These are phyloP conservation scores for Boleophthalmus pectinirostris DNA, from an alignment of 2,113 vertebrate genomes.

Conservation along the genomic window DNA sequence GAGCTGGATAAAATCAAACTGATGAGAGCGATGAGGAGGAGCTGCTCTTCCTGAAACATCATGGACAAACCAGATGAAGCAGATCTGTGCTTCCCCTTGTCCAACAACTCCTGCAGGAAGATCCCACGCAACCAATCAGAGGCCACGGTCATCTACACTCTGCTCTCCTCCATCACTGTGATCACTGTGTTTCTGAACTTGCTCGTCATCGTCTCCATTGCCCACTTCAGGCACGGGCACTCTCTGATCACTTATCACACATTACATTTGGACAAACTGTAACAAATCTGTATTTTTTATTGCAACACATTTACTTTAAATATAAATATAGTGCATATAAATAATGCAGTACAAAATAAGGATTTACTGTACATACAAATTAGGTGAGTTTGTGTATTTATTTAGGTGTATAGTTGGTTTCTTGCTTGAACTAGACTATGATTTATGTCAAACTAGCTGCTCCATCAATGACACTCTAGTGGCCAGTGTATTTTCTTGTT, in stretches of 20 bases:
- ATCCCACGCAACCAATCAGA: constrained; percentile 5
- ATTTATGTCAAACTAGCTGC: too few relatives aligned
- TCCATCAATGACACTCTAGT: too few relatives aligned
- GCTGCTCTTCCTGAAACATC: neutral
- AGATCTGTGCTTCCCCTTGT: constrained; percentile 50
- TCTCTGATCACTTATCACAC: neutral
- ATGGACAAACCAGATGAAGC: constrained; percentile 18
- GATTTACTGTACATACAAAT: too few relatives aligned
- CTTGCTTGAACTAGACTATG: too few relatives aligned
- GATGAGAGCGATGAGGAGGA: neutral
- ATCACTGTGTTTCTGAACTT: constrained; percentile 52
- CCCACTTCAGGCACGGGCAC: constrained; percentile 60
- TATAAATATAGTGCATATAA: too few relatives aligned
- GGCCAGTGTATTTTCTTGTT: too few relatives aligned
- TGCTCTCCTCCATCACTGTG: constrained; percentile 32
- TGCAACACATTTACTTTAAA: too few relatives aligned
- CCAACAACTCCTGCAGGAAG: constrained; percentile 36
- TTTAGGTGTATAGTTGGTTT: too few relatives aligned
- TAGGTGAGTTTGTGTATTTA: too few relatives aligned
- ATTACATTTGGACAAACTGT: too few relatives aligned
- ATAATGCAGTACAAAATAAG: too few relatives aligned
- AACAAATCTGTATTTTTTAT: too few relatives aligned
- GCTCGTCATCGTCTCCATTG: constrained; percentile 59
- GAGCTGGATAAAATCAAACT: neutral
- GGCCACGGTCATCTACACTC: constrained; percentile 30